A percentile compares a stretch with the other conserved stretches of the same genome.
Conservation (phyloP, 37 sponge, comb jelly and placozoan genomes). For the Agelas oroides region DNA sequence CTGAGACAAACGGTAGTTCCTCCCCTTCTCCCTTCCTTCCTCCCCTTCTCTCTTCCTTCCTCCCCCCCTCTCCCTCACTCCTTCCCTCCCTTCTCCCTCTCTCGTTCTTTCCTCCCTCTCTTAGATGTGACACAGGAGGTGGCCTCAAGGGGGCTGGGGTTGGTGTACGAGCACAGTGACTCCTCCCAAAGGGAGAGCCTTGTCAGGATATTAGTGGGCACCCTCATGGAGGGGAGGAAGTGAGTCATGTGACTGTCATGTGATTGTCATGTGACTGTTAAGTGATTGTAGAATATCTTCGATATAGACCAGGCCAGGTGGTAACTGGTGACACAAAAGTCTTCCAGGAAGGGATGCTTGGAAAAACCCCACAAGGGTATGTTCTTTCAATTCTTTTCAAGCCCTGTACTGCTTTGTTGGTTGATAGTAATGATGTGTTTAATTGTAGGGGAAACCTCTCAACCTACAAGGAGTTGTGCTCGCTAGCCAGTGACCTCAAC, state of each 20-base stretch:
- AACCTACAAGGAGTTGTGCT: constrained; percentile 94
- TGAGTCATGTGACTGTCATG: constrained; percentile 15
- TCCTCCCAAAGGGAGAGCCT: constrained; percentile 35
- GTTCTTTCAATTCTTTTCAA: neutral
- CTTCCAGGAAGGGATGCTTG: constrained; percentile 70
- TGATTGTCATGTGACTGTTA: neutral
- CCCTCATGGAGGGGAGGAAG: constrained; percentile 76
- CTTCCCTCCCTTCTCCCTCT: neutral
- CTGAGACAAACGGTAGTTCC: constrained; percentile 53
- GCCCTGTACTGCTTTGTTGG: neutral
- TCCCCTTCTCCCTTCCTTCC: neutral
- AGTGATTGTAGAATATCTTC: too few species aligned
- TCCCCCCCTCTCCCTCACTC: neutral
- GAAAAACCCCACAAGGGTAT: constrained; percentile 79
- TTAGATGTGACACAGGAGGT: constrained; percentile 82
- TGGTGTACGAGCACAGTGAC: constrained; percentile 72
- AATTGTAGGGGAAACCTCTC: constrained; percentile 45
- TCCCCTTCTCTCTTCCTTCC: neutral
- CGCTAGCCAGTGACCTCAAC: constrained; percentile 92
- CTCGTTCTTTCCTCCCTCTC: neutral
- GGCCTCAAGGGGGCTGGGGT: constrained; percentile 75
- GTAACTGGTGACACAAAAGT: constrained; percentile 64
- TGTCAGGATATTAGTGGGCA: constrained; percentile 60
- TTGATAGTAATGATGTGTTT: neutral
- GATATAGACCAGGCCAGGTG: constrained; percentile 3